Percentiles rank a stretch among this genome's conserved stretches.
Evolutionary conservation across 2,113 vertebrate genomes (phyloP).

Genomic region (Takifugu bimaculatus): DNA sequence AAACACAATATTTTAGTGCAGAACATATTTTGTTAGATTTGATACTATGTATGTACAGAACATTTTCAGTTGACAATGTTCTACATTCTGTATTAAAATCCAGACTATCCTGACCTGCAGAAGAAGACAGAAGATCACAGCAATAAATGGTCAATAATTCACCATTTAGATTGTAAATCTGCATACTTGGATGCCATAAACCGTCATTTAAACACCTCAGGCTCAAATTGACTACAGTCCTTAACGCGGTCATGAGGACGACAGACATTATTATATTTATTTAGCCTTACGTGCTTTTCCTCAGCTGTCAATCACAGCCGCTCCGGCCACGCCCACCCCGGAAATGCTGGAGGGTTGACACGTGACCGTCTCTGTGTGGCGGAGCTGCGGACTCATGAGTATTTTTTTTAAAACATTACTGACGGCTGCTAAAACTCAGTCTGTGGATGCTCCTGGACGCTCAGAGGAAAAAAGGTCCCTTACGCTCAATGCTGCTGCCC

Average conservation of each 20-base stretch:
- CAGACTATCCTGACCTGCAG: no score
- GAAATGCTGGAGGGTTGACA: conserved; percentile 63
- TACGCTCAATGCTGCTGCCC: background rate
- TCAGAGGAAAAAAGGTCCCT: background rate
- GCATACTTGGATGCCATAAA: background rate
- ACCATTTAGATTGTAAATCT: no score
- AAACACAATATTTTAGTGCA: no score
- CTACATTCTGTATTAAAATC: no score
- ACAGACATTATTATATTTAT: background rate
- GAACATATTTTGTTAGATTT: no score
- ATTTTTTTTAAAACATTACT: conserved; percentile 13
- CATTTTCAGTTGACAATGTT: no score
- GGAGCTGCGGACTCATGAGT: conserved; percentile 53
- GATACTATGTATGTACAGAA: no score
- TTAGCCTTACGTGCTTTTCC: background rate
- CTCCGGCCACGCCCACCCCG: conserved; percentile 57
- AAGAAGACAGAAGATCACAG: no score
- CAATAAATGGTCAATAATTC: background rate
- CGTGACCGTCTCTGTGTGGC: conserved; percentile 74
- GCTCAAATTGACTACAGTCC: background rate
- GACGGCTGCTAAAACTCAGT: conserved; percentile 54
- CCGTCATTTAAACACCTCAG: no score
- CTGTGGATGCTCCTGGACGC: conserved; percentile 24
- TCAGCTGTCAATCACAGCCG: conserved; percentile 39
- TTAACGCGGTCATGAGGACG: background rate